Percentiles rank a stretch among this genome's conserved stretches.
These are phyloP conservation scores for Tetramorium parvispinum DNA, from an alignment of 1,140 invertebrate species.

Conservation along the genomic window DNA sequence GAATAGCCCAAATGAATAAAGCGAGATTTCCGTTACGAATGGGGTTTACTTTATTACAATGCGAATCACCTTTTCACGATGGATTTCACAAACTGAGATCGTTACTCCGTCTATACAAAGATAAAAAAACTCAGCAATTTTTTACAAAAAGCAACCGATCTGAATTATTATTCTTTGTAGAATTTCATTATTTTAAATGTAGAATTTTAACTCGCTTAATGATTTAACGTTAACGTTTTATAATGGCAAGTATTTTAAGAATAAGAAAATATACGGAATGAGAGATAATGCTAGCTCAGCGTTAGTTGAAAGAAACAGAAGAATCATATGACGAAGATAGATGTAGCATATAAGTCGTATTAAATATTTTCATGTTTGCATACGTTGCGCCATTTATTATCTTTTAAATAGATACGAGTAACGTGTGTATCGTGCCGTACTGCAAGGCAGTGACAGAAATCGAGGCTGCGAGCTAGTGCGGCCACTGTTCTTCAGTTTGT, in stretches of 20 bases:
- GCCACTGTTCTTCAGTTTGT: constrained; percentile 73
- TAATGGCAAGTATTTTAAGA: neutral
- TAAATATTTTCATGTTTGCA: constrained; percentile 67
- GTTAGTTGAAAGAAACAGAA: constrained; percentile 6
- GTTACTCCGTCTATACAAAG: neutral
- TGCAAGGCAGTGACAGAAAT: constrained; percentile 62
- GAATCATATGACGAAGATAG: constrained; percentile 28
- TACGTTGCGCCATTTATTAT: constrained; percentile 39
- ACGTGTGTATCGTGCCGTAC: constrained; percentile 56
- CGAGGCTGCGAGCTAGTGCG: constrained; percentile 59
- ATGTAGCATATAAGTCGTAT: constrained; percentile 57
- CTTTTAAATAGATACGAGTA: constrained; percentile 66
- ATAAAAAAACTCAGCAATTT: neutral
- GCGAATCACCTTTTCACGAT: neutral
- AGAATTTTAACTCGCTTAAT: neutral
- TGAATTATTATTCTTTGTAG: neutral
- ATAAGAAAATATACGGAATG: constrained; percentile 15
- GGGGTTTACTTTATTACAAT: neutral
- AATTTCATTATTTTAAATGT: neutral
- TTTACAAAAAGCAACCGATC: neutral
- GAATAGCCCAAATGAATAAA: neutral
- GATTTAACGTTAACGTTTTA: neutral
- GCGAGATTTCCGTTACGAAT: neutral
- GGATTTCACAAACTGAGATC: neutral
- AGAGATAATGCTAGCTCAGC: neutral